Evolutionary conservation across 1,140 invertebrate species (phyloP).

Genomic region (Apocrypta bakeri): DNA sequence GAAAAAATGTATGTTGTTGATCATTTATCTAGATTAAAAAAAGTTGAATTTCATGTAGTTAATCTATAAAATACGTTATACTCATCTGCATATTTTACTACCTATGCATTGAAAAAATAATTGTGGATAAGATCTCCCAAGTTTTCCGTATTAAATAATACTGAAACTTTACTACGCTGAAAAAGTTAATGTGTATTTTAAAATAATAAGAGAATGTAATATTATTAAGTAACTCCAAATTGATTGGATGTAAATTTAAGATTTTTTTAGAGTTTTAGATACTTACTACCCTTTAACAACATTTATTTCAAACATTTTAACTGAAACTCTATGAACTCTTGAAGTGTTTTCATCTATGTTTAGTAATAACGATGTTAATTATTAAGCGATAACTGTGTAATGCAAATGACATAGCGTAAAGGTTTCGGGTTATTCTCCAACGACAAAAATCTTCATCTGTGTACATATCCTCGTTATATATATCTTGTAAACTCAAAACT

Average conservation of each 20-base stretch:
- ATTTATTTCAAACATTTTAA: not conserved
- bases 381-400: not conserved
- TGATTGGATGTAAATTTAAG: not conserved
- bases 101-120: constrained; percentile 16
- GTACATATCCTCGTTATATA: constrained; percentile 24
- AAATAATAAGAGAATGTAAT: not conserved
- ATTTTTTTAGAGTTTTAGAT: constrained; percentile 3
- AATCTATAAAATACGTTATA: not conserved
- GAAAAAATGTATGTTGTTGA: not conserved
- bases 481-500: constrained; percentile 13
- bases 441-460: not conserved
- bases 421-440: not conserved
- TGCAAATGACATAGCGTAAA: not conserved
- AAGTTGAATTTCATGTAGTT: constrained; percentile 11
- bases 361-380: not conserved
- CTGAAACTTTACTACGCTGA: not conserved
- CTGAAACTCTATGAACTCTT: not conserved
- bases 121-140: not conserved
- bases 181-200: not conserved
- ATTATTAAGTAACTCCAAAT: not conserved
- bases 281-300: not conserved
- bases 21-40: constrained; percentile 1
- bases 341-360: not conserved
- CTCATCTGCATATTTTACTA: constrained; percentile 14
- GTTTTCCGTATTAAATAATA: not conserved